Evolutionary conservation across 2,113 vertebrate species (phyloP).

Genomic region (Platichthys stellatus): DNA sequence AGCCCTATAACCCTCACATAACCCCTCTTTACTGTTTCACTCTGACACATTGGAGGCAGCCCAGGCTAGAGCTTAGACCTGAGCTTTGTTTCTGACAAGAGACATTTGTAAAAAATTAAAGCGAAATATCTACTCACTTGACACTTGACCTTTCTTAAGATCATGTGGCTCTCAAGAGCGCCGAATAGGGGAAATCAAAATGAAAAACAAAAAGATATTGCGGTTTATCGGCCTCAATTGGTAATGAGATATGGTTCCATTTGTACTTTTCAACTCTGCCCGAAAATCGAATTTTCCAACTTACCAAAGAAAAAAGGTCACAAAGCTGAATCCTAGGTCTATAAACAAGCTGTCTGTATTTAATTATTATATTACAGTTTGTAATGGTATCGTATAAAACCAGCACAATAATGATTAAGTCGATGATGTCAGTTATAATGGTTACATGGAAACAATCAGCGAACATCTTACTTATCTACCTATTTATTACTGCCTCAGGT

Average conservation of each 20-base stretch:
- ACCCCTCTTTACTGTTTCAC: slow-evolving; percentile 76
- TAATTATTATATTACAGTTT: slow-evolving; percentile 47
- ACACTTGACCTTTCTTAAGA: slow-evolving; percentile 38
- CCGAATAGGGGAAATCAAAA: background rate
- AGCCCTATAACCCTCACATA: slow-evolving; percentile 76
- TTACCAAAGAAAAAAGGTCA: slow-evolving; percentile 13
- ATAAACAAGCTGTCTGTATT: slow-evolving; percentile 11
- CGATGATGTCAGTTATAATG: slow-evolving; percentile 25
- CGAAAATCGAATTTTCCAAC: slow-evolving; percentile 32
- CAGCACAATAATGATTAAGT: slow-evolving; percentile 2
- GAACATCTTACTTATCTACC: background rate
- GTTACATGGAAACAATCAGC: background rate
- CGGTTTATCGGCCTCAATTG: slow-evolving; percentile 21
- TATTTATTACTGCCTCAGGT: slow-evolving; percentile 15
- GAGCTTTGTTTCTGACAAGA: slow-evolving; percentile 40
- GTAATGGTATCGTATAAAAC: slow-evolving; percentile 24
- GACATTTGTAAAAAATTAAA: slow-evolving; percentile 43
- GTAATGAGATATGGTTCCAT: slow-evolving; percentile 12
- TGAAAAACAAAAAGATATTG: background rate
- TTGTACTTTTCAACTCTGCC: slow-evolving; percentile 33
- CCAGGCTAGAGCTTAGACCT: slow-evolving; percentile 43
- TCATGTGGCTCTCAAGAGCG: background rate
- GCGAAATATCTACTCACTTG: slow-evolving; percentile 26
- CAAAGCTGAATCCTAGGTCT: background rate
- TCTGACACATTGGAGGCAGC: slow-evolving; percentile 55